Conservation (phyloP, 2,888 invertebrate species). For the Cordilura impudica region DNA sequence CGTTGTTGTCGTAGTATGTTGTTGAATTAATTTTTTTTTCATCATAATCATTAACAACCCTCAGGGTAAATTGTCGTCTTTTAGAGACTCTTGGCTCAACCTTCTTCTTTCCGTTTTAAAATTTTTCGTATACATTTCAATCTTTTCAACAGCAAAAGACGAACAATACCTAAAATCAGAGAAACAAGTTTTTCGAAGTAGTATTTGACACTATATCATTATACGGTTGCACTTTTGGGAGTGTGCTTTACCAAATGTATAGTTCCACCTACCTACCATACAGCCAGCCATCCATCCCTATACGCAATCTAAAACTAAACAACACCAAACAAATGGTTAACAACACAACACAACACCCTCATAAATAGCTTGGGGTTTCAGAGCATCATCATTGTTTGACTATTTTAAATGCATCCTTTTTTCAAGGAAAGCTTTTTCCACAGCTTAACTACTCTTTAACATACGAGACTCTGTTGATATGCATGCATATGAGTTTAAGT, state of each 20-base stretch:
- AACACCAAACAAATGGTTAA: constrained; percentile 40
- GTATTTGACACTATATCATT: constrained; percentile 74
- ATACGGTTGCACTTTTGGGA: constrained; percentile 77
- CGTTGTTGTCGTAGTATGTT: not conserved
- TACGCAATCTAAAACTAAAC: not conserved
- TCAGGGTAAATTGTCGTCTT: constrained; percentile 27
- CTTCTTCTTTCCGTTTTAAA: constrained; percentile 2
- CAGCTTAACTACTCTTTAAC: not conserved
- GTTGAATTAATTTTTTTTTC: not conserved
- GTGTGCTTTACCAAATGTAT: constrained; percentile 55
- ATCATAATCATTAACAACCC: constrained; percentile 48
- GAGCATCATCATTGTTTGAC: constrained; percentile 44
- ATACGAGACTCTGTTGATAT: not conserved
- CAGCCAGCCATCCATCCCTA: constrained; percentile 44
- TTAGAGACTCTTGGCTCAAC: not conserved
- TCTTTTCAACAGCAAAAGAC: constrained; percentile 17
- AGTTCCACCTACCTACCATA: constrained; percentile 51
- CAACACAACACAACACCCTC: constrained; percentile 56
- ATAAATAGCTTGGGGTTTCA: constrained; percentile 53
- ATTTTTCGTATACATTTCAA: constrained; percentile 26
- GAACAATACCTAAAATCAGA: not conserved
- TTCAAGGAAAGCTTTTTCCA: not conserved
- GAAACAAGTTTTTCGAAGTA: not conserved
- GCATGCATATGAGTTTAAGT: not conserved
- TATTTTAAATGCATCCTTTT: constrained; percentile 58